Evolutionary conservation across 2,888 invertebrate genomes (phyloP).

Genomic region (Limnephilus lunatus): DNA sequence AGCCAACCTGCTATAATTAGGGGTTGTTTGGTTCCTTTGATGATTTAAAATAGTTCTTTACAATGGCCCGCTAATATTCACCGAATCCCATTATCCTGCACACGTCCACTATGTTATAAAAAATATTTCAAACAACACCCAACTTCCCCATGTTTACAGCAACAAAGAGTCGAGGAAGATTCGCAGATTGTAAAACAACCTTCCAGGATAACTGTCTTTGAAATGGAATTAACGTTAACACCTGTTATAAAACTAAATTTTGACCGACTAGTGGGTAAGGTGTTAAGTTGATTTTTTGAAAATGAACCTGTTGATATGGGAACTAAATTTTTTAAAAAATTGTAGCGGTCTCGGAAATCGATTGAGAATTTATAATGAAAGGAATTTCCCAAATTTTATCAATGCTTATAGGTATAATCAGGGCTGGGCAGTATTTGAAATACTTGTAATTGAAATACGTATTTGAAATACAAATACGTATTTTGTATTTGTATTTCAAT

Average conservation of each 20-base stretch:
- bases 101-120: conserved; percentile 20
- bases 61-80: not conserved
- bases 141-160: not conserved
- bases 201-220: conserved; percentile 19
- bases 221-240: not conserved
- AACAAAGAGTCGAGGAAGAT: not conserved
- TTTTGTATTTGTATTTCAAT: no score
- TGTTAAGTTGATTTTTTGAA: not conserved
- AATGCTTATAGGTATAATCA: no score
- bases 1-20: not conserved
- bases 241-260: not conserved
- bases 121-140: not conserved
- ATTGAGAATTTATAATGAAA: no score
- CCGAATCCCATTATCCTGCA: conserved; percentile 7
- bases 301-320: not conserved
- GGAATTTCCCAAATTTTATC: no score
- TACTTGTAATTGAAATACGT: no score
- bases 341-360: no score
- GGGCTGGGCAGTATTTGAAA: no score
- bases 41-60: not conserved
- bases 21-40: not conserved
- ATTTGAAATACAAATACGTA: no score
- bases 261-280: not conserved
- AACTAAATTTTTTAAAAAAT: not conserved
- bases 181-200: conserved; percentile 39